Evolutionary conservation across 2,888 invertebrate species (phyloP), one percentile per base, ranked within the genome.

Genomic region (Polyommatus icarus): DNA sequence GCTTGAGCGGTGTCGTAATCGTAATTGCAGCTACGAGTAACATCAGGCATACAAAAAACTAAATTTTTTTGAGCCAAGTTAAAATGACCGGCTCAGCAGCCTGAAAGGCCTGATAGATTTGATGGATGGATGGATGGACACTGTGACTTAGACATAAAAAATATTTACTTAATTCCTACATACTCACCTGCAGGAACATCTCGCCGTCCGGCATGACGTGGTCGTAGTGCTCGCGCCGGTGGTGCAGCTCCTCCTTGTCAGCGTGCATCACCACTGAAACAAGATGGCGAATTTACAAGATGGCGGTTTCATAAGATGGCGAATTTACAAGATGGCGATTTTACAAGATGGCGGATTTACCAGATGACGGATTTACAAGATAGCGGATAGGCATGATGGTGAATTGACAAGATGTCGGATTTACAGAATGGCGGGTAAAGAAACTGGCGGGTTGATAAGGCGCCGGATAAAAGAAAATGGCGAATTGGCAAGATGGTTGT

Each of bases 231-330:
- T 96, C 96, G 80, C 95, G 91, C 81, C 95, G 89, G 86, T 95
- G 95, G 88, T 97, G 97, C 81, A 96, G 94, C 81, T 98, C 97
- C 85, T 98, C 98, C 89, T 98, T 98, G 87, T 98, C 98, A 94
- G 98, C 98, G 95, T 98, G 97, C 97, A 98, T 98, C 87, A 98
- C 98, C 93, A 98, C 98, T 98, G 96, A 0, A 96, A 96, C 89
- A 92, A 91, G 84, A 81, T 80, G 81, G 78, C 5, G 59, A 8
- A 71, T 50, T 76, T 73, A 24, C 50, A 57, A 59, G 10, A 61
- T 76, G 46, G 32, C 18, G 40, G 18, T 0, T 46, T 46, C 0
- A 46, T 20, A 40, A 20, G n/a, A 73, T 46, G 40, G 15, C 46
- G 6, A 5, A 12, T 59, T 59, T 0, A 20, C 20, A 59, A 59